Percentiles rank a stretch among this genome's conserved stretches.
Conservation (phyloP, 1,140 invertebrate genomes). For the Palaemon carinicauda region DNA sequence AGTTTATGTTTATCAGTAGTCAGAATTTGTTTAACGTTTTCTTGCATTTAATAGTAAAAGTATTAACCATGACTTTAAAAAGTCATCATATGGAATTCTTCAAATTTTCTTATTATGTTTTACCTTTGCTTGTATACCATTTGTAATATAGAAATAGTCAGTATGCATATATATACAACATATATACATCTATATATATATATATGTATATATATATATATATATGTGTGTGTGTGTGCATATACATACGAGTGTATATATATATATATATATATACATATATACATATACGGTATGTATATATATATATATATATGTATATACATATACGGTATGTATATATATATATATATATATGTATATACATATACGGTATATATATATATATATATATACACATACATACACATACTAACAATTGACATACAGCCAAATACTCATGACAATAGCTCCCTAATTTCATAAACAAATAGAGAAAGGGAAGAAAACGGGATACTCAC, state of each 20-base stretch:
- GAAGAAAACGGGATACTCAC: slow-evolving; percentile 62
- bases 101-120: too few relatives aligned
- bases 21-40: too few relatives aligned
- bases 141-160: too few relatives aligned
- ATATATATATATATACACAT: neutral
- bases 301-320: neutral
- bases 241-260: neutral
- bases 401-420: neutral
- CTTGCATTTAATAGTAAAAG: too few relatives aligned
- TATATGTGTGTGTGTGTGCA: neutral
- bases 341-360: neutral
- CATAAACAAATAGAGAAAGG: neutral
- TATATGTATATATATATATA: neutral
- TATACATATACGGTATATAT: neutral
- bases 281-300: neutral
- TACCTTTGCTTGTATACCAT: too few relatives aligned
- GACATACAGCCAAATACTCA: neutral
- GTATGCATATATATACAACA: neutral
- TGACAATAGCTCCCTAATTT: too few relatives aligned
- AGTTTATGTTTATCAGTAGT: too few relatives aligned
- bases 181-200: neutral
- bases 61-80: too few relatives aligned
- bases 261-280: neutral
- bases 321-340: neutral
- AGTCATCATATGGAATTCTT: too few relatives aligned